A percentile compares a stretch with the other conserved stretches of the same genome.
These are phyloP conservation scores for Cynodonichthys magdalenae DNA, from an alignment of 2,797 vertebrate species.

Conservation along the genomic window DNA sequence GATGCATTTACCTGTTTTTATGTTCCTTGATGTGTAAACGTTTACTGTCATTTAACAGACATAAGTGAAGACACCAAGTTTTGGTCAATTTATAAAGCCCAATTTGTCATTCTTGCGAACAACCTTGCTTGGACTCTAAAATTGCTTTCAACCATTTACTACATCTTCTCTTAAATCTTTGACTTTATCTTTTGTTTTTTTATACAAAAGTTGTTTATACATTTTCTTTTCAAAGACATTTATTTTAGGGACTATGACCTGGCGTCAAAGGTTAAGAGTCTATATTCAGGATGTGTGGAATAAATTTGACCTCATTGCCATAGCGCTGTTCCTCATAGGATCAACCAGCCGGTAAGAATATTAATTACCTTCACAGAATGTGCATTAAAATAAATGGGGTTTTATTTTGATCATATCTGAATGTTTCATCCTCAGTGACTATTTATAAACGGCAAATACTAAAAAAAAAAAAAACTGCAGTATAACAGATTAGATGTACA, in stretches of 20 bases:
- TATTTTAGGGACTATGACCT: conserved; percentile 67
- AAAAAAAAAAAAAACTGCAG: neutral
- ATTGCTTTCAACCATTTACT: too few relatives aligned
- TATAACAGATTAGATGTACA: neutral
- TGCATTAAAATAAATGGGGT: neutral
- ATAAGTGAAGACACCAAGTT: too few relatives aligned
- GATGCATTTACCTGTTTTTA: neutral
- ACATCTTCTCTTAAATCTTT: too few relatives aligned
- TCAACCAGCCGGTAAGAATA: conserved; percentile 80
- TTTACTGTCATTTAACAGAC: neutral
- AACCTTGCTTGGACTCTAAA: too few relatives aligned
- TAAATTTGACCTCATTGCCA: conserved; percentile 86
- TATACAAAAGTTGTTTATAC: neutral
- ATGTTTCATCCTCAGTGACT: neutral
- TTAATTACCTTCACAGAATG: neutral
- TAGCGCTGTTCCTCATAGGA: conserved; percentile 85
- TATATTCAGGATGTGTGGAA: conserved; percentile 90
- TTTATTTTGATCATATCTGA: neutral
- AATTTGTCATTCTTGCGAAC: too few relatives aligned
- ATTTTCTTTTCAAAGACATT: conserved; percentile 69
- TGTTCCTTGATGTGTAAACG: too few relatives aligned
- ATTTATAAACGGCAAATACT: neutral
- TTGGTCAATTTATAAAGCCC: neutral
- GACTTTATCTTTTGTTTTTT: too few relatives aligned
- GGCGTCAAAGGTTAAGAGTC: conserved; percentile 75